Evolutionary conservation across 2,113 vertebrate species (phyloP).

Genomic region (Nycticebus coucang): DNA sequence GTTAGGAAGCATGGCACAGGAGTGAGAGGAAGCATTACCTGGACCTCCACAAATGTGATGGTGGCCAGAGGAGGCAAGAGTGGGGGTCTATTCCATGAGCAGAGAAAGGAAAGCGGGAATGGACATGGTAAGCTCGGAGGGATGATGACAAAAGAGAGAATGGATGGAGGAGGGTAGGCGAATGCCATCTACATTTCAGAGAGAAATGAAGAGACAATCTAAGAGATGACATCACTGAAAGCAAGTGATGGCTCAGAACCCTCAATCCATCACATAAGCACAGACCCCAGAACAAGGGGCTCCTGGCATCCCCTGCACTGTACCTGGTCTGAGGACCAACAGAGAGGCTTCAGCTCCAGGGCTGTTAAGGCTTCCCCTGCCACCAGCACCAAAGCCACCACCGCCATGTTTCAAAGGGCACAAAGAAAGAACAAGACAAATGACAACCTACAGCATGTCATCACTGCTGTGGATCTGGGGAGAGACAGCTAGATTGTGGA

Average conservation of each 20-base stretch:
- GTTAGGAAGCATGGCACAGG: neutral
- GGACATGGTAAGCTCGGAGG: neutral
- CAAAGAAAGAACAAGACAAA: constrained; percentile 71
- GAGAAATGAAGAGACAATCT: neutral
- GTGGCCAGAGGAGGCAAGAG: neutral
- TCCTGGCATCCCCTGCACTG: neutral
- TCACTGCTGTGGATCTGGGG: neutral
- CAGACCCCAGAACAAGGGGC: neutral
- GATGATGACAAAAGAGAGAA: neutral
- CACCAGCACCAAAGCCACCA: constrained; percentile 65
- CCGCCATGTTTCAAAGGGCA: constrained; percentile 53
- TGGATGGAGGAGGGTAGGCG: constrained; percentile 18
- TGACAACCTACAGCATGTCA: constrained; percentile 20
- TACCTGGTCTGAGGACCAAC: constrained; percentile 72
- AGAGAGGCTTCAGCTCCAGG: neutral
- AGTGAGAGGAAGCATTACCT: neutral
- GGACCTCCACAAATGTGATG: neutral
- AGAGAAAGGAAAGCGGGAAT: neutral
- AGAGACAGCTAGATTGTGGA: neutral
- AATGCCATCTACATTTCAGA: neutral
- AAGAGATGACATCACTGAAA: neutral
- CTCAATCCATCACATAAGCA: constrained; percentile 16
- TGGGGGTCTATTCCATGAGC: neutral
- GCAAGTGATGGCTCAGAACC: neutral
- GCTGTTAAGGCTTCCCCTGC: constrained; percentile 64